A percentile compares a stretch with the other conserved stretches of the same genome.
Evolutionary conservation across 2,797 vertebrate genomes (phyloP).

Genomic region (Gadopsis bispinosus): DNA sequence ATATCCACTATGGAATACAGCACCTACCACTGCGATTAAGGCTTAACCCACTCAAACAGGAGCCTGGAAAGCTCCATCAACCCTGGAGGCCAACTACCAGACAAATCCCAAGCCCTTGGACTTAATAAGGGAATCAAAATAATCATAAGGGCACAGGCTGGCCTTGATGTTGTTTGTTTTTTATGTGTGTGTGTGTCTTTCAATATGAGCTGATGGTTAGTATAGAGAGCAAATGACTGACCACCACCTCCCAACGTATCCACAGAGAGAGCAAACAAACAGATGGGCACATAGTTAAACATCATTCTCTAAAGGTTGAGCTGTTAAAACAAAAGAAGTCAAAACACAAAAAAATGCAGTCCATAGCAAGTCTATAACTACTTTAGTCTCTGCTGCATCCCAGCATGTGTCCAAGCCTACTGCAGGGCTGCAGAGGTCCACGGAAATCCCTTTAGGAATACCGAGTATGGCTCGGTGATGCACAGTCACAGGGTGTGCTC

Average conservation of each 20-base stretch:
- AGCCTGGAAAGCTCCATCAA: slow-evolving; percentile 52
- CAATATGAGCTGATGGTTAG: slow-evolving; percentile 31
- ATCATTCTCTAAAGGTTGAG: slow-evolving; percentile 58
- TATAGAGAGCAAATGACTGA: slow-evolving; percentile 5
- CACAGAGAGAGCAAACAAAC: slow-evolving; percentile 41
- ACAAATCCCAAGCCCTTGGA: slow-evolving; percentile 51
- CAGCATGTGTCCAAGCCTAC: slow-evolving; percentile 26
- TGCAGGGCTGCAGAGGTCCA: slow-evolving; percentile 51
- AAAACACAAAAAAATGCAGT: slow-evolving; percentile 27
- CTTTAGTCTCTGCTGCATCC: slow-evolving; percentile 31
- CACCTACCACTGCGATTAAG: slow-evolving; percentile 52
- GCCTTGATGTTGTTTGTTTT: slow-evolving; percentile 36
- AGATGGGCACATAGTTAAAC: slow-evolving; percentile 54
- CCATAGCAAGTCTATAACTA: slow-evolving; percentile 14
- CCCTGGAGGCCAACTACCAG: slow-evolving; percentile 45
- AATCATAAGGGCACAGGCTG: slow-evolving; percentile 35
- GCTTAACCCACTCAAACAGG: slow-evolving; percentile 56
- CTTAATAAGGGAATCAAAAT: slow-evolving; percentile 66
- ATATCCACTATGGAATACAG: slow-evolving; percentile 65
- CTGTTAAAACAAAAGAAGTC: slow-evolving; percentile 51
- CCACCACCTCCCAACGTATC: slow-evolving; percentile 21
- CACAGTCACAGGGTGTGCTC: slow-evolving; percentile 66
- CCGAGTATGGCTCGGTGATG: slow-evolving; percentile 47
- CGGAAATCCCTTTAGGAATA: slow-evolving; percentile 70
- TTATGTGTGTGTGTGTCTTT: slow-evolving; percentile 18